Conservation (phyloP, 2,797 vertebrate genomes). For the Muscicapa comitata region DNA sequence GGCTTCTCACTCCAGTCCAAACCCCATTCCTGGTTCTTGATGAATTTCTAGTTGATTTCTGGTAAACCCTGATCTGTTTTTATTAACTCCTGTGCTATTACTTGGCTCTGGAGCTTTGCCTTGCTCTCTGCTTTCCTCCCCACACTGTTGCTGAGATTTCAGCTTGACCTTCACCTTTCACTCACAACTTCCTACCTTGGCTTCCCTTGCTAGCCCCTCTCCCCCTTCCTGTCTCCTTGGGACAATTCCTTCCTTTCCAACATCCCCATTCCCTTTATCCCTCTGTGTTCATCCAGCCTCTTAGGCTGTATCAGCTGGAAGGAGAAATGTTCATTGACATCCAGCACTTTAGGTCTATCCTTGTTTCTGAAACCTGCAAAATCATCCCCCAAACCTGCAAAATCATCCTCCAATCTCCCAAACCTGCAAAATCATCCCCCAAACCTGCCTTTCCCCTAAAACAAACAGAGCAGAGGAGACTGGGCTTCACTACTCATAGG, state of each 20-base stretch:
- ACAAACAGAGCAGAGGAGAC: not conserved
- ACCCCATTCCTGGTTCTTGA: not conserved
- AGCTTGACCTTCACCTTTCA: not conserved
- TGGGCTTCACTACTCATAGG: not conserved
- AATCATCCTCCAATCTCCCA: not conserved
- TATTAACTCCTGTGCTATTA: accelerated
- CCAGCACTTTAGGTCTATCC: not conserved
- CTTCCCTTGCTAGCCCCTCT: not conserved
- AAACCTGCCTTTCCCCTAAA: not conserved
- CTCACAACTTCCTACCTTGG: not conserved
- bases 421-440: not conserved
- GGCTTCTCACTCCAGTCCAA: not conserved
- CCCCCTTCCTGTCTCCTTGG: not conserved
- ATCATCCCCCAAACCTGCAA: not conserved
- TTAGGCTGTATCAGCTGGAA: not conserved
- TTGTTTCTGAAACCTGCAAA: not conserved
- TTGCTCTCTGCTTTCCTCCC: not conserved
- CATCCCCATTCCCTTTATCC: not conserved
- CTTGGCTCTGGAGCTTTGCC: not conserved
- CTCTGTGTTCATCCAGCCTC: not conserved
- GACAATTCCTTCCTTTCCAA: not conserved
- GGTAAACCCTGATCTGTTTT: not conserved
- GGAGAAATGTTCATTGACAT: not conserved
- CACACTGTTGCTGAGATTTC: not conserved
- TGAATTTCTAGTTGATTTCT: not conserved